Evolutionary conservation across 37 sponge, comb jelly and placozoan genomes (phyloP).

Genomic region (Aplysina aerophoba): DNA sequence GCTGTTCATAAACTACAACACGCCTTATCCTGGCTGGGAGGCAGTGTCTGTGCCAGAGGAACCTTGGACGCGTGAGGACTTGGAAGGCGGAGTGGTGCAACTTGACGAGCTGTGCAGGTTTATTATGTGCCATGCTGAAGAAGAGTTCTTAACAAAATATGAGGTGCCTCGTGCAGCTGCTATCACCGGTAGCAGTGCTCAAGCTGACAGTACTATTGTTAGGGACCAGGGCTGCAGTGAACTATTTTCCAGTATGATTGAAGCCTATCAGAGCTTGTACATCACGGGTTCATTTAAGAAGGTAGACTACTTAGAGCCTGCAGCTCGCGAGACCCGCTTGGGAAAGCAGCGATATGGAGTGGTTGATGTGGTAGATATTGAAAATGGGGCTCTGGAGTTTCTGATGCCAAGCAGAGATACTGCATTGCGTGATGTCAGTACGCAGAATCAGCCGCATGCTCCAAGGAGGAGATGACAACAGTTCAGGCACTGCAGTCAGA

Average conservation of each 20-base stretch:
- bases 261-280: conserved; percentile 43
- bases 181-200: neutral
- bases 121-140: conserved; percentile 35
- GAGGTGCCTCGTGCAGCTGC: neutral
- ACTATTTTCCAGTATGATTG: conserved; percentile 6
- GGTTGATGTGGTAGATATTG: neutral
- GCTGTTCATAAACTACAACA: conserved; percentile 51
- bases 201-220: too few relatives aligned
- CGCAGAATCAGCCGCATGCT: too few relatives aligned
- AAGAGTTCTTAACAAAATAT: conserved; percentile 42
- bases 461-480: too few relatives aligned
- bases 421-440: too few relatives aligned
- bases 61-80: conserved; percentile 62
- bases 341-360: conserved; percentile 29
- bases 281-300: conserved; percentile 55
- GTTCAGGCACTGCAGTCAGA: too few relatives aligned
- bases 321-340: conserved; percentile 41
- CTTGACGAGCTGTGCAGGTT: conserved; percentile 31
- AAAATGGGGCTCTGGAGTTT: conserved; percentile 23
- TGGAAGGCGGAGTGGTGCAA: conserved; percentile 10
- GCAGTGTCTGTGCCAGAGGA: conserved; percentile 13
- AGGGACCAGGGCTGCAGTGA: neutral
- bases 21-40: conserved; percentile 52
- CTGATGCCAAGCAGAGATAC: neutral
- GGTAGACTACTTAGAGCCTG: conserved; percentile 44